Percentiles rank a stretch among this genome's conserved stretches.
Evolutionary conservation across 1,140 invertebrate species (phyloP).

Genomic region (Apis mellifera): Amel_HAv3.1 CM009946.2:2175501-2176000

Average conservation of each 20-base stretch:
- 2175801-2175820: neutral
- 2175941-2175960: too few species aligned
- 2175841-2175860: neutral
- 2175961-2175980: too few species aligned
- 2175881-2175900: neutral
- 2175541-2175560: slow-evolving; percentile 42
- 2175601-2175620: slow-evolving; percentile 39
- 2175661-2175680: slow-evolving; percentile 2
- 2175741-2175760: slow-evolving; percentile 17
- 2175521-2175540: slow-evolving; percentile 44
- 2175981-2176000: too few species aligned
- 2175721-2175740: slow-evolving; percentile 62
- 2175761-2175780: slow-evolving; percentile 50
- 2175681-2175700: slow-evolving; percentile 54
- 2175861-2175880: slow-evolving; percentile 18
- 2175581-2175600: slow-evolving; percentile 41
- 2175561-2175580: slow-evolving; percentile 65
- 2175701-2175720: slow-evolving; percentile 53
- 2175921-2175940: too few species aligned
- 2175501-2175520: slow-evolving; percentile 39
- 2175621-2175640: slow-evolving; percentile 47
- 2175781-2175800: slow-evolving; percentile 51
- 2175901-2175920: neutral
- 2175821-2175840: neutral
- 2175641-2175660: slow-evolving; percentile 21